Evolutionary conservation across 2,888 invertebrate genomes (phyloP).

Genomic region (Dioctria rufipes): DNA sequence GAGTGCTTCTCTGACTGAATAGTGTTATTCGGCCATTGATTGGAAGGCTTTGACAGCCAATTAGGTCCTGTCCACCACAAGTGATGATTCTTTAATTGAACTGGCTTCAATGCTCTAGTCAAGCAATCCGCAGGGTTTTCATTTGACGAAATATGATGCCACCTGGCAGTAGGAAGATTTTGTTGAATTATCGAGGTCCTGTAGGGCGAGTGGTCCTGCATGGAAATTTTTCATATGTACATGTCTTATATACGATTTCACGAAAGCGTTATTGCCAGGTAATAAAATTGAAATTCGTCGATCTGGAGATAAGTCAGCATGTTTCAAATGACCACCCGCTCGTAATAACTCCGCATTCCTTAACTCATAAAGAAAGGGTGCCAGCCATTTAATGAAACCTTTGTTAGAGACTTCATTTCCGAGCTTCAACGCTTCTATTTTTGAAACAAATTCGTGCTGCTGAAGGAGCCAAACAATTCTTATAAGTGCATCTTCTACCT

Average conservation of each 20-base stretch:
- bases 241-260: constrained; percentile 6
- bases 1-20: too few species aligned
- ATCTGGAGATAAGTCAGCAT: constrained; percentile 57
- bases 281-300: constrained; percentile 61
- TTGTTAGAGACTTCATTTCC: neutral
- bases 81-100: too few species aligned
- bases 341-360: neutral
- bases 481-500: neutral
- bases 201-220: constrained; percentile 48
- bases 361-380: constrained; percentile 43
- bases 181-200: too few species aligned
- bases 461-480: neutral
- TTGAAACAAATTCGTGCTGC: neutral
- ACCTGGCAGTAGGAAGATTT: too few species aligned
- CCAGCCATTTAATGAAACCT: constrained; percentile 10
- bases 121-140: too few species aligned
- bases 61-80: too few species aligned
- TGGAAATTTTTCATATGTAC: constrained; percentile 48
- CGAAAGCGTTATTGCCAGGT: constrained; percentile 54
- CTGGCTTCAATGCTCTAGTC: too few species aligned
- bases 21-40: too few species aligned
- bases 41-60: too few species aligned
- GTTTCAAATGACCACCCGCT: constrained; percentile 57
- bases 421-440: neutral
- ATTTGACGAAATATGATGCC: too few species aligned